Conservation (phyloP, 1,140 invertebrate genomes). For the Adoxophyes honmai region DNA sequence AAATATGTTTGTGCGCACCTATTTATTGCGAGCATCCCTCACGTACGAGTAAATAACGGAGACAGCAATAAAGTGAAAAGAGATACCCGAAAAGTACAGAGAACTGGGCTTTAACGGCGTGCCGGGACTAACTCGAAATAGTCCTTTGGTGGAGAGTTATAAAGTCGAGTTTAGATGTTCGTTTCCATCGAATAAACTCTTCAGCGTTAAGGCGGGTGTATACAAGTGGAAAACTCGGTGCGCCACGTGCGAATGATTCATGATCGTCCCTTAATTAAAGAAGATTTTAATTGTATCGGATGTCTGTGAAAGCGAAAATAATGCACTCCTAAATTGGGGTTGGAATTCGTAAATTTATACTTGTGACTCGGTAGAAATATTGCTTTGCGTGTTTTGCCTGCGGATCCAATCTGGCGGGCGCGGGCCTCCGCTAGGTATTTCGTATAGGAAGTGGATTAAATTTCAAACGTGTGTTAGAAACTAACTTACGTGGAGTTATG, state of each 20-base stretch:
- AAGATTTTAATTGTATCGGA: conserved; percentile 78
- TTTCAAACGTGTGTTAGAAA: neutral
- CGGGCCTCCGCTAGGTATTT: conserved; percentile 8
- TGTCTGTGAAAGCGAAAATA: conserved; percentile 77
- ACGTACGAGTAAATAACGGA: conserved; percentile 71
- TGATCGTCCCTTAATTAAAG: conserved; percentile 77
- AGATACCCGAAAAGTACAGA: conserved; percentile 52
- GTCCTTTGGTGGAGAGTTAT: conserved; percentile 29
- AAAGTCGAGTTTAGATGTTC: conserved; percentile 41
- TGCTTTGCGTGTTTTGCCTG: conserved; percentile 53
- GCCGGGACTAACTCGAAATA: conserved; percentile 24
- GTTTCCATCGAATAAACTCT: conserved; percentile 33
- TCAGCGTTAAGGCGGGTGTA: conserved; percentile 42
- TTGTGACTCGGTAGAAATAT: conserved; percentile 60
- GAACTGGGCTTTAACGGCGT: conserved; percentile 40
- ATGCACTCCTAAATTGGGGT: conserved; percentile 75
- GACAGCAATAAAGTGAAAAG: conserved; percentile 72
- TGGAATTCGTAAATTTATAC: conserved; percentile 69
- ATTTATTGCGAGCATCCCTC: conserved; percentile 72
- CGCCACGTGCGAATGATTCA: conserved; percentile 79
- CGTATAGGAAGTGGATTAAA: conserved; percentile 4
- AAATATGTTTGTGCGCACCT: conserved; percentile 72
- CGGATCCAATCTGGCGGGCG: conserved; percentile 2
- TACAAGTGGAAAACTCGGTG: conserved; percentile 74
- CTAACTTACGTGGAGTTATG: conserved; percentile 21